A percentile compares a stretch with the other conserved stretches of the same genome.
Conservation (phyloP, 2,888 invertebrate species). For the Caenorhabditis becei region DNA sequence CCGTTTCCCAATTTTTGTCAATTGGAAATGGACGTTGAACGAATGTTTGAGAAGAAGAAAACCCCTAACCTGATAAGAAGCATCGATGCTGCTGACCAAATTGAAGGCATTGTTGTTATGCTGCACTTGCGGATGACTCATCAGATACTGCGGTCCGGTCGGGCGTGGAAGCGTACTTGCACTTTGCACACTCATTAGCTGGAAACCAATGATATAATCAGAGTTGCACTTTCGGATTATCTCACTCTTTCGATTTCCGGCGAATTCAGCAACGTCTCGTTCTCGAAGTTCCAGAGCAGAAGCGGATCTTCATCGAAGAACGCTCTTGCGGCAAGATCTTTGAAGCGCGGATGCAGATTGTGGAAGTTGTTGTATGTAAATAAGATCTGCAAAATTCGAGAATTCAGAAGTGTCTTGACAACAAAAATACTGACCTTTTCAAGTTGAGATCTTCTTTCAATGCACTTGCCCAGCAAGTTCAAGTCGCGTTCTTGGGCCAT, state of each 20-base stretch:
- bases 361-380: constrained; percentile 30
- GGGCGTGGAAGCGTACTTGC: not conserved
- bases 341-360: constrained; percentile 5
- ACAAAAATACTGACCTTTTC: not conserved
- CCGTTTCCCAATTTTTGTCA: too few relatives aligned
- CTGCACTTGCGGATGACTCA: not conserved
- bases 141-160: not conserved
- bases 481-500: not conserved
- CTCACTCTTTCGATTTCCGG: constrained; percentile 18
- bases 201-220: not conserved
- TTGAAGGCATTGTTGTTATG: constrained; percentile 6
- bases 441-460: not conserved
- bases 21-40: not conserved
- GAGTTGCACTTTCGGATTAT: not conserved
- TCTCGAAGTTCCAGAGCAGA: constrained; percentile 41
- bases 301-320: constrained; percentile 17
- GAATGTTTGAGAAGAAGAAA: not conserved
- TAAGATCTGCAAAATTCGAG: constrained; percentile 18
- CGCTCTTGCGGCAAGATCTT: not conserved
- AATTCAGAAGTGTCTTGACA: too few relatives aligned
- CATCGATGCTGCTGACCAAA: constrained; percentile 17
- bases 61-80: constrained; percentile 5
- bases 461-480: not conserved
- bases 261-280: constrained; percentile 13
- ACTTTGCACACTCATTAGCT: constrained; percentile 1